These are phyloP conservation scores for Dione vanillae DNA, from an alignment of 2,888 invertebrate genomes.

Conservation along the genomic window DNA sequence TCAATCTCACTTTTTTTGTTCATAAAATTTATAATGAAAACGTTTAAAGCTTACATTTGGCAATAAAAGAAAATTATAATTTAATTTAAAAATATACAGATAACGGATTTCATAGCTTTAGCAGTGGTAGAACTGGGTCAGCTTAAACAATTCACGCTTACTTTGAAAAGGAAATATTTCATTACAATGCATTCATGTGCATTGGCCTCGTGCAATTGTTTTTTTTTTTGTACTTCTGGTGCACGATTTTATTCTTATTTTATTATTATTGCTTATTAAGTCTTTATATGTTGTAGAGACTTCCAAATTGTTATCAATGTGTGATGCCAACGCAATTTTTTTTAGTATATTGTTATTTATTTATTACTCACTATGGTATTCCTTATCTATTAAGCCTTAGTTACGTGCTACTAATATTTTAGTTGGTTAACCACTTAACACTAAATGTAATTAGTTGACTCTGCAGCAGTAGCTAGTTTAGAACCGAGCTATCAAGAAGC, in stretches of 20 bases:
- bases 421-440: conserved; percentile 67
- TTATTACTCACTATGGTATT: too few relatives aligned
- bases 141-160: conserved; percentile 21
- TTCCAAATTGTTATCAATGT: background rate
- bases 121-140: conserved; percentile 12
- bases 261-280: too few relatives aligned
- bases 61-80: background rate
- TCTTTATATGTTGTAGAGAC: background rate
- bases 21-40: background rate
- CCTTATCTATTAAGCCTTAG: conserved; percentile 72
- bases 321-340: too few relatives aligned
- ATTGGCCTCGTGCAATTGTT: conserved; percentile 17
- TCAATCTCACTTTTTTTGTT: background rate
- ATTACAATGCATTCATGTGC: conserved; percentile 24
- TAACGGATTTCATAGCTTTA: background rate
- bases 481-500: conserved; percentile 42
- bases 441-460: conserved; percentile 71
- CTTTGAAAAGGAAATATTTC: conserved; percentile 26
- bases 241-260: background rate
- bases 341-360: too few relatives aligned
- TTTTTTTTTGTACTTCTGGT: background rate
- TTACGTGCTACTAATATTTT: conserved; percentile 72
- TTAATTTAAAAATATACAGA: conserved; percentile 7
- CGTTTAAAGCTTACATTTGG: background rate
- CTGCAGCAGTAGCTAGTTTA: conserved; percentile 68